A percentile compares a stretch with the other conserved stretches of the same genome.
These are phyloP conservation scores for Typhlichthys subterraneus DNA, from an alignment of 2,797 vertebrate genomes.

Conservation along the genomic window DNA sequence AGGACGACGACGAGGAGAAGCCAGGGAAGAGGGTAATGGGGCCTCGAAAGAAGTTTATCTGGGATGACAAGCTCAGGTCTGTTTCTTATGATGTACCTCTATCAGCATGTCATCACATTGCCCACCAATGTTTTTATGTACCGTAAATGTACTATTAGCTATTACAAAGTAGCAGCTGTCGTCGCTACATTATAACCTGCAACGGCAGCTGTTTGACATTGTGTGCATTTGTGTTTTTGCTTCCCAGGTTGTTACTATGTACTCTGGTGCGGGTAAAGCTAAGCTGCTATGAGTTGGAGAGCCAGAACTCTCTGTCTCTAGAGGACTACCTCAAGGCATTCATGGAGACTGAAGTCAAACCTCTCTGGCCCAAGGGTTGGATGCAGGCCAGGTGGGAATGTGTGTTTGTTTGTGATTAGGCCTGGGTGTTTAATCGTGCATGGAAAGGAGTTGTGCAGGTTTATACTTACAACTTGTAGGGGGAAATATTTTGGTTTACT, in stretches of 20 bases:
- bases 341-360: constrained; percentile 94
- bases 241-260: constrained; percentile 87
- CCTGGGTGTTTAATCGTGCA: not conserved
- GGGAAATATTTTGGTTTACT: no score
- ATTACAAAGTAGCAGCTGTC: not conserved
- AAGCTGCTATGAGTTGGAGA: constrained; percentile 92
- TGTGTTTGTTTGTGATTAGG: not conserved
- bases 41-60: constrained; percentile 94
- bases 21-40: constrained; percentile 94
- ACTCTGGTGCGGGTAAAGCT: constrained; percentile 95
- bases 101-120: no score
- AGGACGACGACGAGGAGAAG: constrained; percentile 97
- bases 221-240: not conserved
- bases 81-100: constrained; percentile 3
- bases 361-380: constrained; percentile 98
- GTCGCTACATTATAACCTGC: not conserved
- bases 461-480: no score
- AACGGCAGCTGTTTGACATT: constrained; percentile 8
- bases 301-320: constrained; percentile 87
- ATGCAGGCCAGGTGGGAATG: constrained; percentile 93
- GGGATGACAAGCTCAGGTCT: constrained; percentile 96
- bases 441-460: not conserved
- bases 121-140: not conserved
- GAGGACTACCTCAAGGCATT: constrained; percentile 97
- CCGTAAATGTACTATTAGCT: no score